Evolutionary conservation across 2,888 invertebrate species (phyloP).

Genomic region (Erpobdella octoculata): DNA sequence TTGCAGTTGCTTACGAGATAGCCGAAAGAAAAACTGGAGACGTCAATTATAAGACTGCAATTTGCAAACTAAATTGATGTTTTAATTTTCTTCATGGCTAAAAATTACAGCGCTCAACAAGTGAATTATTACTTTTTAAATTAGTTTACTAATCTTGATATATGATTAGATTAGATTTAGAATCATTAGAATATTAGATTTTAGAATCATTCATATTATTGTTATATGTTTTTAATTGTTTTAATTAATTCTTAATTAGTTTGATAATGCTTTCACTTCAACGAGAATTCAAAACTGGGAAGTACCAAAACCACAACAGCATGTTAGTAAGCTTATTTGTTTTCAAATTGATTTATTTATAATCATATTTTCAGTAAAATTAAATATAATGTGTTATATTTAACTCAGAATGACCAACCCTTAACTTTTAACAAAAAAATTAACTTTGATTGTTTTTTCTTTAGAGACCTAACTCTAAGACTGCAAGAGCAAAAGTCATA

Average conservation of each 20-base stretch:
- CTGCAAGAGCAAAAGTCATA: neutral
- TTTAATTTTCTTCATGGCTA: constrained; percentile 49
- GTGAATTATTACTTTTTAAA: constrained; percentile 15
- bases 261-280: constrained; percentile 26
- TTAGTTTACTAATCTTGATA: neutral
- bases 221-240: neutral
- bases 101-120: constrained; percentile 26
- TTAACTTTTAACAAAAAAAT: no score
- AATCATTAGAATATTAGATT: neutral
- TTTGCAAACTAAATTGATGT: neutral
- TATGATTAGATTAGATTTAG: neutral
- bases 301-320: constrained; percentile 9
- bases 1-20: neutral
- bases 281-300: constrained; percentile 28
- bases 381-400: no score
- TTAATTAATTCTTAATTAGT: constrained; percentile 2
- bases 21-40: no score
- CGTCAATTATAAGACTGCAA: no score
- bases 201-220: neutral
- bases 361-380: no score
- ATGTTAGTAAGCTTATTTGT: neutral
- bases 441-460: no score
- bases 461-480: constrained; percentile 13
- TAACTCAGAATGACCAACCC: no score
- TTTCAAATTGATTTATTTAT: constrained; percentile 3